Evolutionary conservation across 1,140 invertebrate genomes (phyloP).

Genomic region (Caenorhabditis briggsae): DNA sequence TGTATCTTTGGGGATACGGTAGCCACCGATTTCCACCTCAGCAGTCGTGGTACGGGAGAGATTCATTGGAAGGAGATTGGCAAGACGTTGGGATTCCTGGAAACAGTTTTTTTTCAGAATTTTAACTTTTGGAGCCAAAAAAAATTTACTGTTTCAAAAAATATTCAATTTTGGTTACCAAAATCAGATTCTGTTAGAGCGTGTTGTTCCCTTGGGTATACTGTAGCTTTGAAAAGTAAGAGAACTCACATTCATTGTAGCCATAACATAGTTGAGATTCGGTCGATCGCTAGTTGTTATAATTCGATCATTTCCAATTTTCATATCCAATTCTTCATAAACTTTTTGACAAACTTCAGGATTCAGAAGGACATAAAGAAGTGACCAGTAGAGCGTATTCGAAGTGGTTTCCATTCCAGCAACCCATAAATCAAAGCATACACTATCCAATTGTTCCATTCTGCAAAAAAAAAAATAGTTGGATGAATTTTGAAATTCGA

Average conservation of each 20-base stretch:
- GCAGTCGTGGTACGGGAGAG: conserved; percentile 36
- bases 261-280: conserved; percentile 43
- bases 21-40: conserved; percentile 35
- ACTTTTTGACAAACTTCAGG: conserved; percentile 53
- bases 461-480: conserved; percentile 27
- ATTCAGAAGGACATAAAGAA: conserved; percentile 51
- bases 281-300: conserved; percentile 41
- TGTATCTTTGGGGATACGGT: conserved; percentile 31
- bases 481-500: no score
- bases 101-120: not conserved
- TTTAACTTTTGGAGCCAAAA: no score
- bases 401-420: conserved; percentile 65
- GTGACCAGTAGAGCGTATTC: conserved; percentile 58
- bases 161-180: no score
- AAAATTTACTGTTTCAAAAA: no score
- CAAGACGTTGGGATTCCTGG: conserved; percentile 44
- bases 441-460: conserved; percentile 56
- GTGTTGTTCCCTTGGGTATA: no score
- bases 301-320: conserved; percentile 52
- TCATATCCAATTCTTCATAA: conserved; percentile 13
- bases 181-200: no score
- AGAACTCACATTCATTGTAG: conserved; percentile 19
- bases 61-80: conserved; percentile 60
- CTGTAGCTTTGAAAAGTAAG: not conserved
- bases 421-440: conserved; percentile 58